These are phyloP conservation scores for Brachyrhaphis roseni DNA, from an alignment of 2,797 vertebrate species.

Conservation along the genomic window DNA sequence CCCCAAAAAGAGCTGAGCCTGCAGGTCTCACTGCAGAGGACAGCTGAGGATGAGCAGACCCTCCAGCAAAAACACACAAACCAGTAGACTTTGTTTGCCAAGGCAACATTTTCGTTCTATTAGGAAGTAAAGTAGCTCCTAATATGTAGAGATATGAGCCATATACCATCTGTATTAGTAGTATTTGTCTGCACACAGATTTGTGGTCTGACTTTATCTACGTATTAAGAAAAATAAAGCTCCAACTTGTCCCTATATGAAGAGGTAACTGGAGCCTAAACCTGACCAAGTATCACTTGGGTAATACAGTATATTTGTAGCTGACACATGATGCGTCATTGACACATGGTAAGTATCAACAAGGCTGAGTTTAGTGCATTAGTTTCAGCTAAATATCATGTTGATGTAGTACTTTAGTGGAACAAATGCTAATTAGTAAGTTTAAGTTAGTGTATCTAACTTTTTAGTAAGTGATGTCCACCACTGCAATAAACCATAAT, in stretches of 20 bases:
- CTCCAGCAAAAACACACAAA: background rate
- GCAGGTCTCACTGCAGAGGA: background rate
- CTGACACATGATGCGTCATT: too few relatives aligned
- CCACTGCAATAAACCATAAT: too few relatives aligned
- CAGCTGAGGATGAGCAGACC: background rate
- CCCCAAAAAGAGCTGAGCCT: background rate
- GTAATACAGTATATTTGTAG: too few relatives aligned
- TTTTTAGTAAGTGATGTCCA: too few relatives aligned
- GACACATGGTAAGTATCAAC: too few relatives aligned
- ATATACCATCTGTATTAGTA: background rate
- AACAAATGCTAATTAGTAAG: too few relatives aligned
- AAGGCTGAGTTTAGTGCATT: too few relatives aligned
- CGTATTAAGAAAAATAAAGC: background rate
- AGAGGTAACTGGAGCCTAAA: background rate
- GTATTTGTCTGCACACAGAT: background rate
- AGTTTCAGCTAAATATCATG: too few relatives aligned
- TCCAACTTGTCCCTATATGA: background rate
- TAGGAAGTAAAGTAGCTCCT: background rate
- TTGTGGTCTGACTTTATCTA: background rate
- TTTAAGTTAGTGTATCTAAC: too few relatives aligned
- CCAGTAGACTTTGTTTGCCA: background rate
- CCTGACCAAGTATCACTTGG: background rate
- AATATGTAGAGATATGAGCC: background rate
- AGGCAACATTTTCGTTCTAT: background rate
- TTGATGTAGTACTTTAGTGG: too few relatives aligned